A percentile compares a stretch with the other conserved stretches of the same genome.
phyloP scores from a whole-genome alignment of 1,140 invertebrate genomes.

The Grapholita molesta region DNA sequence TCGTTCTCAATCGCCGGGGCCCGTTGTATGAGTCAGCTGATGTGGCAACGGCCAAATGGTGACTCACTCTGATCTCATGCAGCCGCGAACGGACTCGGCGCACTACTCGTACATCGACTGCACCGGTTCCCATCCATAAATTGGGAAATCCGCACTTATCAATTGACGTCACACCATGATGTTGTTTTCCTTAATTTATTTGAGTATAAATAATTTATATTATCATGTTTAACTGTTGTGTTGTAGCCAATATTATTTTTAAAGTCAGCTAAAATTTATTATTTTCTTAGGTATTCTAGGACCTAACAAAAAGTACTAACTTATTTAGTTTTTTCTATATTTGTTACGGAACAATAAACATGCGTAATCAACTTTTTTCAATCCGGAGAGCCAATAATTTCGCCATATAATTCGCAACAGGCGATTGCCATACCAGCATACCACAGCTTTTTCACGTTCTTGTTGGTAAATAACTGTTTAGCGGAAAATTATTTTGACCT shows the following conservation, averaged over 20 bases:
- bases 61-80: conserved; percentile 65
- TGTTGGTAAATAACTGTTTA: conserved; percentile 27
- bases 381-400: no score
- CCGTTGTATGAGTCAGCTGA: conserved; percentile 50
- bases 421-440: conserved; percentile 32
- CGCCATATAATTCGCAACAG: conserved; percentile 19
- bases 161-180: not conserved
- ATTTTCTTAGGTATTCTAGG: no score
- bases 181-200: not conserved
- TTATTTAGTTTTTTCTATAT: no score
- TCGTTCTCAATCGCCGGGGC: conserved; percentile 52
- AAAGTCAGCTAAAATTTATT: no score
- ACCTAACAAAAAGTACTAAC: no score
- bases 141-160: conserved; percentile 4
- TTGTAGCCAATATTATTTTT: no score
- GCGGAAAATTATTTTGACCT: not conserved
- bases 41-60: conserved; percentile 51
- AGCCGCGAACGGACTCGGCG: conserved; percentile 34
- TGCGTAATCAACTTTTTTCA: no score
- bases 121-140: not conserved
- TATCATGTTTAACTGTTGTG: no score
- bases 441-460: conserved; percentile 33
- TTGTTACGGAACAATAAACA: no score
- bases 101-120: not conserved
- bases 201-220: no score